Evolutionary conservation across 2,113 vertebrate genomes (phyloP).

Genomic region (Camelus bactrianus): DNA sequence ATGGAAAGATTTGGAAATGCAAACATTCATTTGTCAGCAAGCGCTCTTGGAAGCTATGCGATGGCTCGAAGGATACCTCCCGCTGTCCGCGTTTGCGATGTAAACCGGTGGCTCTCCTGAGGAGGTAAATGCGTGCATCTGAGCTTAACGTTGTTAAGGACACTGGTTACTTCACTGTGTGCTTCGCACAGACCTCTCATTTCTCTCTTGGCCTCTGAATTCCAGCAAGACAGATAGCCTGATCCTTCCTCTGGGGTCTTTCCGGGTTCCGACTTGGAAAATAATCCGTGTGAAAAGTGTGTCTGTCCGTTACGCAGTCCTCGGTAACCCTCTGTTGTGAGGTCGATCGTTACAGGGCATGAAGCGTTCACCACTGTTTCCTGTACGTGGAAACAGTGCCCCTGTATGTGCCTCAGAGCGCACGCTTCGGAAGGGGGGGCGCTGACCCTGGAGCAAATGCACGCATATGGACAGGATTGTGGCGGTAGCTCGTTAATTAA

Average conservation of each 20-base stretch:
- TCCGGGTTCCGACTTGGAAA: background rate
- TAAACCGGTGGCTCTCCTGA: background rate
- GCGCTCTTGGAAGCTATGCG: background rate
- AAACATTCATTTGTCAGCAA: background rate
- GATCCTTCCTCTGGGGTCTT: background rate
- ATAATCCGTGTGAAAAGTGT: background rate
- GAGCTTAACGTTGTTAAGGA: background rate
- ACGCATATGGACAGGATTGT: background rate
- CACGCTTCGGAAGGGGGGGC: background rate
- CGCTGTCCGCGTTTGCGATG: background rate
- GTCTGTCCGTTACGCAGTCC: background rate
- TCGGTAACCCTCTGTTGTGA: slow-evolving; percentile 31
- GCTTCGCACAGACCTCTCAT: background rate
- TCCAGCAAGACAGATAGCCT: background rate
- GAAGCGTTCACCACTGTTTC: slow-evolving; percentile 12
- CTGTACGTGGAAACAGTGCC: slow-evolving; percentile 27
- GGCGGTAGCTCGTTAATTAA: background rate
- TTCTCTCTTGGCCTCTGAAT: slow-evolving; percentile 13
- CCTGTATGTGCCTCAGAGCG: slow-evolving; percentile 32
- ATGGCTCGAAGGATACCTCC: background rate
- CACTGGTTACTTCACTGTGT: background rate
- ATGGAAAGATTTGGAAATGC: slow-evolving; percentile 39
- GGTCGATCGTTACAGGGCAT: background rate
- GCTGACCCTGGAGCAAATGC: background rate
- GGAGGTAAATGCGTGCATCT: background rate